Base-by-base conservation (phyloP, 2,797 vertebrate genomes). In the Poeciliopsis gracilis region DNA sequence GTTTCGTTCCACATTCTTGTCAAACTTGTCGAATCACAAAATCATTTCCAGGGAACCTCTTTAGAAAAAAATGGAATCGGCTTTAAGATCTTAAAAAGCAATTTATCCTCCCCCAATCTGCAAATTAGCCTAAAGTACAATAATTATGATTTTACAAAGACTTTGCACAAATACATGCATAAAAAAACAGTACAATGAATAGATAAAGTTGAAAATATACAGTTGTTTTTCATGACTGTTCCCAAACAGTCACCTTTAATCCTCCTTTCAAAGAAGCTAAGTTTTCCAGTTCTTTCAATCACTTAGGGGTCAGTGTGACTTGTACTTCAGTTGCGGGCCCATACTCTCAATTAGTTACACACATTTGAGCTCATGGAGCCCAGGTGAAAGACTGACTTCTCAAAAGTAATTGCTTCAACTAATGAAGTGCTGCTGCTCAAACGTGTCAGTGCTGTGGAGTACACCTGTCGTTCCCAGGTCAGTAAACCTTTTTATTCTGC, bases 331-430 rank as follows among this genome's bases (percentile, higher is more conserved):
- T 45, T 84, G 78, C 25, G 57, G 81, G 87, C 81, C 78, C 75
- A 74, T 28, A 81, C 76, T 91, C 86, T 88, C 80, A 87, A 88
- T 92, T 88, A 88, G 80, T 74, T 74, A 47, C 84, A 90, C 85
- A 82, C 88, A 59, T 79, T 74, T 83, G 72, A 83, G 75, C 82
- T 76, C 76, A 69, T 73, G 71, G 49, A 87, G 76, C 78, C 57
- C 85, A 78, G 86, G 89, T 90, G 91, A 94, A 91, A 88, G 90
- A 89, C 82, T 73, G 41, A 78, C 86, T 91, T 88, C 80, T 89
- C 91, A 90, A 91, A 92, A 92, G 90, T 94, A 93, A 94, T 94
- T 92, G 93, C 88, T 86, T 87, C 18, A 43, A 81, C 91, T 94
- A 93, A 94, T 94, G 87, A 94, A 91, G 90, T 92, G 91, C 84